Percentiles rank a stretch among this genome's conserved stretches.
These are phyloP conservation scores for Drepanosiphum platanoidis DNA, from an alignment of 2,888 invertebrate species.

Conservation along the genomic window DNA sequence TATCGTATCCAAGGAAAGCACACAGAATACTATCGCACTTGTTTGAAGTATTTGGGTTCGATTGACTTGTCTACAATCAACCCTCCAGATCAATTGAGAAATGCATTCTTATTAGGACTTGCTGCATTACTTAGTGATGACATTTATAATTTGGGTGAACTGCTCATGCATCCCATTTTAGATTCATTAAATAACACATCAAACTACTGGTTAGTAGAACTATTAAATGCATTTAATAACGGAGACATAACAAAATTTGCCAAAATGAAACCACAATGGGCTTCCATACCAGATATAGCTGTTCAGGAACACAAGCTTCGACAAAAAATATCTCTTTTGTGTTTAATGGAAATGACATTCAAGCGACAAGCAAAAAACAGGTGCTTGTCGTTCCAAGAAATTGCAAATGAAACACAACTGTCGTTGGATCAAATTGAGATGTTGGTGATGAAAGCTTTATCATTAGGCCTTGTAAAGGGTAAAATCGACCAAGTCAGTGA, in stretches of 20 bases:
- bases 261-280: constrained; percentile 79
- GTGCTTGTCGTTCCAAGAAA: constrained; percentile 86
- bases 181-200: constrained; percentile 82
- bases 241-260: constrained; percentile 84
- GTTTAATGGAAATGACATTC: constrained; percentile 86
- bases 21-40: constrained; percentile 94
- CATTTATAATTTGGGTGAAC: constrained; percentile 96
- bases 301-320: constrained; percentile 83
- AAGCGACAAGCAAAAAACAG: constrained; percentile 63
- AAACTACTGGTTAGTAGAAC: constrained; percentile 87
- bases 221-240: constrained; percentile 86
- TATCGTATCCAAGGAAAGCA: constrained; percentile 88
- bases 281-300: constrained; percentile 82
- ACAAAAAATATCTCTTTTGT: constrained; percentile 93
- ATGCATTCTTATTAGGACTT: constrained; percentile 90
- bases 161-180: constrained; percentile 94
- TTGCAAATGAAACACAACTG: constrained; percentile 85
- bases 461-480: constrained; percentile 92
- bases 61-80: constrained; percentile 76
- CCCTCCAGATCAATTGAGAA: constrained; percentile 75
- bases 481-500: constrained; percentile 91
- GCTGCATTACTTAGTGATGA: constrained; percentile 94
- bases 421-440: constrained; percentile 90
- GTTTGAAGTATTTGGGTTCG: constrained; percentile 84
- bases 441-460: constrained; percentile 96